Base-by-base conservation (phyloP, 2,888 invertebrate species). In the Quadroppia sp. region DNA sequence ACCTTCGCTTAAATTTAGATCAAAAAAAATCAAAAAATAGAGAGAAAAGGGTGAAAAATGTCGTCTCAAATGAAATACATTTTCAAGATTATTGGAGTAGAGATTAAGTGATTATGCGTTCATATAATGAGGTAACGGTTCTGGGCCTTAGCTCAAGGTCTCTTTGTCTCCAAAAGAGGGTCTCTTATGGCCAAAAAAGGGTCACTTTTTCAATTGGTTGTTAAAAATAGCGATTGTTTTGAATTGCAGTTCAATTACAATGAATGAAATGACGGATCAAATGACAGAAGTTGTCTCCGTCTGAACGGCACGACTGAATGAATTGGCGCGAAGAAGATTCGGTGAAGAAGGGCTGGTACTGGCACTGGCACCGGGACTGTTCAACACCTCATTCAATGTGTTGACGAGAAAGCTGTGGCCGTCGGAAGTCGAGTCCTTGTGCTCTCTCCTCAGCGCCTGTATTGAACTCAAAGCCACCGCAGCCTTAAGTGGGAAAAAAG, bases 351-450 rank as follows among this genome's bases (percentile, higher is more conserved):
- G 36, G 0, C 73, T 74, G n/a, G 56, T 32, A 17, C 74, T 75
- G 0, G 74, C 74, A 28, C 15, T 30, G 15, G 28, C 30, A 15
- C 75, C 76, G 7, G 77, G 78, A 28, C 76, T 76, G 48, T 77
- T 77, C 4, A 78, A 48, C 17, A 78, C 78, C 50, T 77, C 78
- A 48, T 77, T 76, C 11, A 78, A 67, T 36, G 77, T 74, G 36
- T 76, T 77, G 2, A 78, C 76, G 30, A 78, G 71, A 13, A 77
- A 71, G 48, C 76, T 77, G 70, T 78, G 78, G 20, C 78, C 77
- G 15, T 75, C 73, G 25, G 71, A 73, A 2, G 40, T 13, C 23
- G 73, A 73, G 69, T 73, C 32, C 36, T 69, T 74, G 20, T 73
- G 76, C 67, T 78, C 77, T 23, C 74, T 45, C 23, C 77, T 70